phyloP scores from a whole-genome alignment of 2,113 vertebrate species.

The Calyptomena viridis region DNA sequence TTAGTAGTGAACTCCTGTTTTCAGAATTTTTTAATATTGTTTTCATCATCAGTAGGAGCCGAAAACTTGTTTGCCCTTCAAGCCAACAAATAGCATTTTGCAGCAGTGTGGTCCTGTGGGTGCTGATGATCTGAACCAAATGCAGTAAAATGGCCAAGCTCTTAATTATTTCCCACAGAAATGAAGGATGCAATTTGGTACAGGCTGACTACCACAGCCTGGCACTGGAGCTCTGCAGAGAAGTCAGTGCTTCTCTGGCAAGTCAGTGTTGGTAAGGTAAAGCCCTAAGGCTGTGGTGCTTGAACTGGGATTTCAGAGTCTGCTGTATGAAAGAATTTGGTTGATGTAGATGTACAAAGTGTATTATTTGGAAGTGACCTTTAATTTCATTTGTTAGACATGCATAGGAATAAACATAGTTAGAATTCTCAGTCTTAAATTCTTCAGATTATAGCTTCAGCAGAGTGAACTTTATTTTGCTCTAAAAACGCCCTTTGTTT shows the following conservation, averaged over 20 bases:
- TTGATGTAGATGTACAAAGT: background rate
- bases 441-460: conserved; percentile 13
- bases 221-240: background rate
- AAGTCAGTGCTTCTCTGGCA: background rate
- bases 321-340: background rate
- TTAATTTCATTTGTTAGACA: conserved; percentile 53
- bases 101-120: background rate
- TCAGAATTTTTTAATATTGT: background rate
- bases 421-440: conserved; percentile 7
- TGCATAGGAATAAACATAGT: background rate
- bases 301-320: background rate
- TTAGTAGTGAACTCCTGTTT: background rate
- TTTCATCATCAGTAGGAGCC: background rate
- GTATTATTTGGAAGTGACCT: conserved; percentile 16
- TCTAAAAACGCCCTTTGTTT: background rate
- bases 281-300: background rate
- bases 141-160: background rate
- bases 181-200: background rate
- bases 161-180: background rate
- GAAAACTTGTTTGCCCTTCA: background rate
- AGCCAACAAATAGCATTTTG: background rate
- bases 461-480: conserved; percentile 3
- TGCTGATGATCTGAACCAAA: background rate
- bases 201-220: background rate
- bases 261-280: background rate